These are phyloP conservation scores for Amphipoea lucens DNA, from an alignment of 2,888 invertebrate species.

Conservation along the genomic window DNA sequence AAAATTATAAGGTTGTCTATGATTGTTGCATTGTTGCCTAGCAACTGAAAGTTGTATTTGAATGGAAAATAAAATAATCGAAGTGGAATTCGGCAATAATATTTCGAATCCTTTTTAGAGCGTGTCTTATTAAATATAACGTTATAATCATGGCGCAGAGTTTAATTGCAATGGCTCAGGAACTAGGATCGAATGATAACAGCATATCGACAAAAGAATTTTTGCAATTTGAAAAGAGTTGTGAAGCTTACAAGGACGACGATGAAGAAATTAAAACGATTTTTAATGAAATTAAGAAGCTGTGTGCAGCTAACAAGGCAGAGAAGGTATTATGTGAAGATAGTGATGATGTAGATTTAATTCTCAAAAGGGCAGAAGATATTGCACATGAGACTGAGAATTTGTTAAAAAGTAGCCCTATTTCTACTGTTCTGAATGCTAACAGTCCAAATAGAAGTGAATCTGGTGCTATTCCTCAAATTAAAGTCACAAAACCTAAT, in stretches of 20 bases:
- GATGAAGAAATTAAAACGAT: constrained; percentile 92
- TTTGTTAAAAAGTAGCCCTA: constrained; percentile 81
- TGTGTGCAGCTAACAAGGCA: constrained; percentile 79
- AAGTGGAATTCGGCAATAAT: constrained; percentile 23
- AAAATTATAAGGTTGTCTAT: constrained; percentile 14
- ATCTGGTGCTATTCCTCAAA: constrained; percentile 78
- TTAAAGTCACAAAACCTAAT: constrained; percentile 82
- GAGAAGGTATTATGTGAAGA: constrained; percentile 79
- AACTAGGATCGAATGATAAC: constrained; percentile 81
- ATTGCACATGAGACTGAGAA: constrained; percentile 84
- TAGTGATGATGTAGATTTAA: constrained; percentile 84
- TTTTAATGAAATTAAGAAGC: constrained; percentile 92
- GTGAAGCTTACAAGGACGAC: constrained; percentile 84
- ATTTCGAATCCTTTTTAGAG: not conserved
- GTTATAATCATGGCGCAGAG: constrained; percentile 75
- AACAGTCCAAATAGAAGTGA: constrained; percentile 63
- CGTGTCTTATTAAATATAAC: constrained; percentile 6
- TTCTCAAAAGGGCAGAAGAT: constrained; percentile 86
- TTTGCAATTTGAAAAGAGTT: constrained; percentile 83
- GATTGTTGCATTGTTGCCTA: constrained; percentile 73
- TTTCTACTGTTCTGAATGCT: constrained; percentile 65
- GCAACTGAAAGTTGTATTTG: constrained; percentile 70
- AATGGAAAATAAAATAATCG: constrained; percentile 55
- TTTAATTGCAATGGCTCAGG: constrained; percentile 68
- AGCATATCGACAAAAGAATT: constrained; percentile 86